Conservation (phyloP, 2,797 vertebrate genomes). For the Sebastes vulpes region DNA sequence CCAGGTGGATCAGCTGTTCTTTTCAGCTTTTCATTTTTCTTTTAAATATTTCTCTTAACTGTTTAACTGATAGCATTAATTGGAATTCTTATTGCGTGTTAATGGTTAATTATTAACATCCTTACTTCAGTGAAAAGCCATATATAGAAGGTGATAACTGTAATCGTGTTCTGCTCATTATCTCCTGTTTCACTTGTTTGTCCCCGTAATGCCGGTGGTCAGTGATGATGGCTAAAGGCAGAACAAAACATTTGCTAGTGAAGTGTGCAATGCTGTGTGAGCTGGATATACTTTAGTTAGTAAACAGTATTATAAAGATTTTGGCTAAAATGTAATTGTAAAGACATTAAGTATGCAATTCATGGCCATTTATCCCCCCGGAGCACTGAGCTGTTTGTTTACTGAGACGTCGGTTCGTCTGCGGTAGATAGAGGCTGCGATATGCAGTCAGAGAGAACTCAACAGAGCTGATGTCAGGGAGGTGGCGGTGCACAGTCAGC, state of each 20-base stretch:
- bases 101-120: too few relatives aligned
- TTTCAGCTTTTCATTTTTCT: too few relatives aligned
- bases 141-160: not conserved
- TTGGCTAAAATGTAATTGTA: not conserved
- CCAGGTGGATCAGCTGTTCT: too few relatives aligned
- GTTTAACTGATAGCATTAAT: too few relatives aligned
- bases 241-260: not conserved
- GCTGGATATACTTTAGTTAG: not conserved
- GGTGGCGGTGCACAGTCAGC: not conserved
- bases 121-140: too few relatives aligned
- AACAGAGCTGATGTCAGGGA: conserved; percentile 1
- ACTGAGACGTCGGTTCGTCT: not conserved
- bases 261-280: not conserved
- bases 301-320: not conserved
- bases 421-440: not conserved
- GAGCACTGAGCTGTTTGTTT: not conserved
- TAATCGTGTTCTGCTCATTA: not conserved
- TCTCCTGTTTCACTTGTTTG: not conserved
- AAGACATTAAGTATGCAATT: not conserved
- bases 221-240: not conserved
- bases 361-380: not conserved
- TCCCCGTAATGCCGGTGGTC: not conserved
- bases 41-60: too few relatives aligned
- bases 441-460: conserved; percentile 1
- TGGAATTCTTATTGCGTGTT: too few relatives aligned